Evolutionary conservation across 1,140 invertebrate genomes (phyloP).

Genomic region (Catajapyx aquilonaris): DNA sequence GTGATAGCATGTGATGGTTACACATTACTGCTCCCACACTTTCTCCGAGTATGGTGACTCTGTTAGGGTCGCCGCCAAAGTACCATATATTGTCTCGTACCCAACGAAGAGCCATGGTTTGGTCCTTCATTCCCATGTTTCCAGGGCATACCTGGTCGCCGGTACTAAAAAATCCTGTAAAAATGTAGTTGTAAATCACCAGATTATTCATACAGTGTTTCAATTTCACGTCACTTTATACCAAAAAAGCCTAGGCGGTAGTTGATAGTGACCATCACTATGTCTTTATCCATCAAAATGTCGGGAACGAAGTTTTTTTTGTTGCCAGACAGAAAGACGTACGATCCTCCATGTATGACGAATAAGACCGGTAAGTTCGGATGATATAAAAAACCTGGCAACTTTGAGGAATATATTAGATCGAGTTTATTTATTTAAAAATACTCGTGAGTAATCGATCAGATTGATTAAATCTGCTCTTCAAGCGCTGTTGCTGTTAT

Average conservation of each 20-base stretch:
- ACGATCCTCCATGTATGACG: not conserved
- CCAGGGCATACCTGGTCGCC: no score
- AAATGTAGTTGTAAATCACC: no score
- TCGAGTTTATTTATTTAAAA: no score
- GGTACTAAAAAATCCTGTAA: slow-evolving; percentile 18
- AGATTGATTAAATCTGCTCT: not conserved
- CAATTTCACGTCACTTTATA: slow-evolving; percentile 21
- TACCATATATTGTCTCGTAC: slow-evolving; percentile 26
- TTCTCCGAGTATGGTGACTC: slow-evolving; percentile 37
- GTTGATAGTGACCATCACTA: slow-evolving; percentile 36
- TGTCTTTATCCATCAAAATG: slow-evolving; percentile 20
- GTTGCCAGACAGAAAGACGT: slow-evolving; percentile 25
- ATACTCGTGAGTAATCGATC: no score
- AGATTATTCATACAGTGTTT: not conserved
- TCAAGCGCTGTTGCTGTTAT: not conserved
- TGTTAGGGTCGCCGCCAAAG: slow-evolving; percentile 31
- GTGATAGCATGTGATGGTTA: slow-evolving; percentile 30
- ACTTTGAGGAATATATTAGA: no score
- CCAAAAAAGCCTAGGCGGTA: no score
- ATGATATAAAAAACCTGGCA: no score
- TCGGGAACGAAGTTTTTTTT: slow-evolving; percentile 15
- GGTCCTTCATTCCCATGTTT: slow-evolving; percentile 31
- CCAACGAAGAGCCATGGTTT: slow-evolving; percentile 27
- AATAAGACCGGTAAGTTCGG: not conserved
- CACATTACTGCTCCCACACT: slow-evolving; percentile 33